phyloP scores from a whole-genome alignment of 2,797 vertebrate species.

The Phoebastria nigripes region DNA sequence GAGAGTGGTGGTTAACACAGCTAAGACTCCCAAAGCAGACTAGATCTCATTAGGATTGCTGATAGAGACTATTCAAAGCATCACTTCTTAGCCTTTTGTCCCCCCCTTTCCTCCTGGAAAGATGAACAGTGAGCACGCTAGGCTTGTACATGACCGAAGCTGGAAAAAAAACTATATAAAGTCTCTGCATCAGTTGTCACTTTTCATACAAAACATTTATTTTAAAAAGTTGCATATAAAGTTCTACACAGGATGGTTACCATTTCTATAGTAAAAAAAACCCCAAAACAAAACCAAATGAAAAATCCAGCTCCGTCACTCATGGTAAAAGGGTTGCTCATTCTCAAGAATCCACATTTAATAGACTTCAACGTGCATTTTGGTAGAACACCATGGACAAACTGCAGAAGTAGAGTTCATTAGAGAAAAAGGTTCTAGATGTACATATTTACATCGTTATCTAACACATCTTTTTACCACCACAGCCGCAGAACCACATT shows the following conservation, averaged over 20 bases:
- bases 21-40: neutral
- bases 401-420: neutral
- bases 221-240: neutral
- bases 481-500: neutral
- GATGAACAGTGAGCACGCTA: neutral
- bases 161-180: neutral
- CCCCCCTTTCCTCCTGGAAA: neutral
- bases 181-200: neutral
- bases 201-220: conserved; percentile 55
- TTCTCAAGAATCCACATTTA: neutral
- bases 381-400: neutral
- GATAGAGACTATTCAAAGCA: too few species aligned
- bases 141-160: neutral
- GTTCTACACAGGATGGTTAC: neutral
- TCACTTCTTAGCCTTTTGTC: neutral
- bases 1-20: too few species aligned
- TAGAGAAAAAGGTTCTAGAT: neutral
- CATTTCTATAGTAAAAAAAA: neutral
- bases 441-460: neutral
- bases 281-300: neutral
- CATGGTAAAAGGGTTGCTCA: neutral
- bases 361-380: neutral
- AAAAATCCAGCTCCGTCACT: neutral
- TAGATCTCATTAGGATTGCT: neutral
- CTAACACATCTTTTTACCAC: neutral